These are phyloP conservation scores for Seriola rivoliana DNA, from an alignment of 2,113 vertebrate species.

Conservation along the genomic window DNA sequence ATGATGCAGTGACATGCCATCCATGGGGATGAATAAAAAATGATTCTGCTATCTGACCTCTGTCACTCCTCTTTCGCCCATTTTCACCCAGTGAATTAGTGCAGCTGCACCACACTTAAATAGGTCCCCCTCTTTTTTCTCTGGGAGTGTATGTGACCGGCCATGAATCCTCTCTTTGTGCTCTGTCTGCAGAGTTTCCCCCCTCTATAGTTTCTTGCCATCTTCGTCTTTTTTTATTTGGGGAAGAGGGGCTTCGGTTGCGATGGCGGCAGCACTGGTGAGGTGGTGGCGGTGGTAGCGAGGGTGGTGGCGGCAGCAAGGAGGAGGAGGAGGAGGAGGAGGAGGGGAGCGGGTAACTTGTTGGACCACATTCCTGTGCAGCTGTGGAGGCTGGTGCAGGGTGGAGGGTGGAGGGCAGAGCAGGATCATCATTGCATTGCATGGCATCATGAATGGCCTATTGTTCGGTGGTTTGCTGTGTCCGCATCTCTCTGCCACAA, in stretches of 20 bases:
- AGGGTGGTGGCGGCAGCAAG: constrained; percentile 63
- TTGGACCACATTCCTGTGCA: constrained; percentile 89
- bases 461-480: constrained; percentile 82
- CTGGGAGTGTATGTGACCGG: constrained; percentile 76
- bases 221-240: constrained; percentile 75
- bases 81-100: constrained; percentile 86
- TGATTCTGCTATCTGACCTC: constrained; percentile 84
- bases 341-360: constrained; percentile 73
- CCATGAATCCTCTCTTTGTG: constrained; percentile 89
- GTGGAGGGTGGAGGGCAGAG: constrained; percentile 74
- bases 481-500: constrained; percentile 79
- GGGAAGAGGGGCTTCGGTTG: constrained; percentile 74
- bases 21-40: constrained; percentile 81
- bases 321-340: constrained; percentile 3
- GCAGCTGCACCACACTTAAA: constrained; percentile 88
- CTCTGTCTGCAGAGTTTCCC: constrained; percentile 72
- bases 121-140: constrained; percentile 81
- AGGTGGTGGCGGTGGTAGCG: constrained; percentile 75
- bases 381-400: constrained; percentile 86
- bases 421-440: constrained; percentile 83
- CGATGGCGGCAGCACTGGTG: constrained; percentile 72
- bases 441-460: constrained; percentile 86
- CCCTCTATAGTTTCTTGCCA: constrained; percentile 77
- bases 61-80: constrained; percentile 76
- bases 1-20: constrained; percentile 64